These are phyloP conservation scores for Mycetomoellerius zeteki DNA, from an alignment of 1,140 invertebrate genomes.

Conservation along the genomic window DNA sequence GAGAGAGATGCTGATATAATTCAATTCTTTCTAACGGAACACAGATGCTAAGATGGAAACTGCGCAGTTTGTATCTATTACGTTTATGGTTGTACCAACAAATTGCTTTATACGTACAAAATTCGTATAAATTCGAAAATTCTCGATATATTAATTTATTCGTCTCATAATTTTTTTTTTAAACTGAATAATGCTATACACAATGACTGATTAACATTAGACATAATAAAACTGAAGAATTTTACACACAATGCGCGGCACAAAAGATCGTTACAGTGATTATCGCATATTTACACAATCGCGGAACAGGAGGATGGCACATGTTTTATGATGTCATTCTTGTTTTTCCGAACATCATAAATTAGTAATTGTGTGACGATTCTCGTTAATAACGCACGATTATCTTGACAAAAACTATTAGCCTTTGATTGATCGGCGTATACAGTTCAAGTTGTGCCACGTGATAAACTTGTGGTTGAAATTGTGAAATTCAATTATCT, in stretches of 20 bases:
- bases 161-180: not conserved
- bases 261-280: not conserved
- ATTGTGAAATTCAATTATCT: slow-evolving; percentile 12
- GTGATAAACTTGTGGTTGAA: not conserved
- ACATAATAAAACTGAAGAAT: too few species aligned
- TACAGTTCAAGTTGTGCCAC: not conserved
- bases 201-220: too few species aligned
- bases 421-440: not conserved
- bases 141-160: not conserved
- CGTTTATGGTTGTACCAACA: not conserved
- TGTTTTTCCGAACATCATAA: not conserved
- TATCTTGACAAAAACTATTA: not conserved
- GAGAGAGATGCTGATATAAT: too few species aligned
- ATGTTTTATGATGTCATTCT: not conserved
- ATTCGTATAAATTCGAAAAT: not conserved
- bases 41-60: too few species aligned
- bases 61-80: too few species aligned
- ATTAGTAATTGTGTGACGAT: not conserved
- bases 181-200: not conserved
- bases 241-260: not conserved
- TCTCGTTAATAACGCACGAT: not conserved
- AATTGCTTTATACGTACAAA: not conserved
- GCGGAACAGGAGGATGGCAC: not conserved
- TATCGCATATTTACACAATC: slow-evolving; percentile 11
- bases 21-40: too few species aligned